Evolutionary conservation across 2,797 vertebrate species (phyloP), one percentile per base, ranked within the genome.

Genomic region (Falco concolor): DNA sequence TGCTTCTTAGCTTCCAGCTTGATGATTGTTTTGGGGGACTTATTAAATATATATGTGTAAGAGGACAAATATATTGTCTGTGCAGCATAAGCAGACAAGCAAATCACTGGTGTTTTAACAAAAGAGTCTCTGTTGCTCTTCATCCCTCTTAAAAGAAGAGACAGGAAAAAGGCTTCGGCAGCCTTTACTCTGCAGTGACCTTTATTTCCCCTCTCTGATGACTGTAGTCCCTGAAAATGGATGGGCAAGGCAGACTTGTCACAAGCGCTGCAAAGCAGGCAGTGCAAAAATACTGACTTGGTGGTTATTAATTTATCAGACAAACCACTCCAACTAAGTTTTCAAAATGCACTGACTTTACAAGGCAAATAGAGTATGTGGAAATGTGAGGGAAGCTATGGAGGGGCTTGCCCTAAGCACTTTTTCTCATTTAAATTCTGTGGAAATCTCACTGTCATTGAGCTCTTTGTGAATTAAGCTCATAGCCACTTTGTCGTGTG

Each of bases 351-450:
- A 67, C 44, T 63, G 38, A 63, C 57, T 73, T 73, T 38, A 21
- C 0, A 8, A 88, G 45, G 64, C 44, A 61, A 65, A 80, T 38
- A 25, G 24, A 32, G 56, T 47, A 8, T 28, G n/a, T 60, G 56
- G 70, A 86, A 84, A 52, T n/a, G 44, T 6, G 77, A 80, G 40
- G 40, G 49, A 82, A 70, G 65, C 64, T 34, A 1, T 78, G 64
- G 68, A 80, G 60, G 78, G 61, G 69, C 54, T 90, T 59, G 57
- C 76, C 92, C 40, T 30, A 21, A 86, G 70, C 9, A 2, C 68
- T 92, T 95, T 47, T 92, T 77, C 95, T 96, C 79, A 95, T 96
- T 97, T 54, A 97, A 93, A 97, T 97, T 97, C 97, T 91, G 72
- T 70, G 89, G 90, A 82, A 93, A 96, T 93, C 72, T 84, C 75